Evolutionary conservation across 2,888 invertebrate genomes (phyloP).

Genomic region (Cantharis lateralis): DNA sequence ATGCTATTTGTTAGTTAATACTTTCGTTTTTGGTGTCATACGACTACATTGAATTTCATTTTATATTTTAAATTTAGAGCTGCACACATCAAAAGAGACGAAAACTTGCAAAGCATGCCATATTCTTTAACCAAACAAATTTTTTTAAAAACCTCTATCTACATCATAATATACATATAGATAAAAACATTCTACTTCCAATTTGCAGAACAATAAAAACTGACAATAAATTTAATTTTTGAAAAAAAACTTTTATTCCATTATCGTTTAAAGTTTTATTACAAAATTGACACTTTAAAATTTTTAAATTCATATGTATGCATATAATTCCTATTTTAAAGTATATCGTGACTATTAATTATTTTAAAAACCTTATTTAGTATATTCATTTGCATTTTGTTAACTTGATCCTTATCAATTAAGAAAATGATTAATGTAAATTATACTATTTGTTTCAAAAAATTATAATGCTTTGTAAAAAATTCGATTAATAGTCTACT

Average conservation of each 20-base stretch:
- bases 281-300: not conserved
- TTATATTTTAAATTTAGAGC: not conserved
- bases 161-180: not conserved
- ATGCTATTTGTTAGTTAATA: constrained; percentile 23
- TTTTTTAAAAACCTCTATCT: not conserved
- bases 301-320: not conserved
- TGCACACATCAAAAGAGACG: not conserved
- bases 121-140: not conserved
- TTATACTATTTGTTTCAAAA: constrained; percentile 12
- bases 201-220: not conserved
- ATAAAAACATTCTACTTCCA: not conserved
- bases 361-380: not conserved
- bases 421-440: not conserved
- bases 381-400: constrained; percentile 1
- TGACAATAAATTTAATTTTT: not conserved
- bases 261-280: not conserved
- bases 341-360: not conserved
- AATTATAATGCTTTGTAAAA: not conserved
- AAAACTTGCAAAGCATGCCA: not conserved
- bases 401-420: not conserved
- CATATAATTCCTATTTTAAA: not conserved
- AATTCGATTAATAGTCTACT: not conserved
- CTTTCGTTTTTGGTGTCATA: constrained; percentile 6
- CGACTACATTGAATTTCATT: not conserved
- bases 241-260: too few species aligned